Evolutionary conservation across 1,140 invertebrate genomes (phyloP), one percentile per base, ranked within the genome.

Genomic region (Mercenaria mercenaria): DNA sequence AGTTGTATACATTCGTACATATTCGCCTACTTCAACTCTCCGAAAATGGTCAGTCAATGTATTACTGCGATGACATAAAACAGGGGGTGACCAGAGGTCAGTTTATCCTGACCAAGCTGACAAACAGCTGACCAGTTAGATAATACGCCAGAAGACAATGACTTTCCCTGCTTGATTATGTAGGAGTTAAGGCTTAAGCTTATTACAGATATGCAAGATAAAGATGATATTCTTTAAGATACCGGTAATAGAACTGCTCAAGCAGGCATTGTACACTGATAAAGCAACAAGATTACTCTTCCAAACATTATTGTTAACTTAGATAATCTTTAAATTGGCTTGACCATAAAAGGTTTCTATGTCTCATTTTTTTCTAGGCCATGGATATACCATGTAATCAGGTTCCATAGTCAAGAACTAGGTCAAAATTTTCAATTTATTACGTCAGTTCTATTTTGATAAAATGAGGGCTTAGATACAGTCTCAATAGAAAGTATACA

Each of bases 141-240:
- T 79, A 79, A 79, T 37, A 52, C 13, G 29, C 34, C 26, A 52
- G 26, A 10, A 23, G 47, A 47, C 76, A 79, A 29, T 34, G 15
- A 23, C 41, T 39, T 59, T 11, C 29, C 50, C 11, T 26, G 29
- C 29, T n/a, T 52, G 76, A 79, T 79, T 79, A 79, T 26, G 34
- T 4, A 15, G 76, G 32, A 52, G 47, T 47, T 76, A 29, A 47
- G 76, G 4, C 43, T 56, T 79, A 52, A 56, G 76, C 76, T 56
- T 79, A 79, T 52, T 79, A 79, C 18, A 52, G 43, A 79, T 52
- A 79, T 32, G 34, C 29, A 1, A 59, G 76, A 79, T 79, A 79
- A 39, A 6, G 1, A 8, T 79, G 47, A 79, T 56, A 79, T 79
- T 59, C 47, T 79, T 34, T 52, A 15, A 56, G 76, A 79, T 79